Percentiles rank a stretch among this genome's conserved stretches.
Conservation (phyloP, 2,113 vertebrate genomes). For the Nematolebias whitei region DNA sequence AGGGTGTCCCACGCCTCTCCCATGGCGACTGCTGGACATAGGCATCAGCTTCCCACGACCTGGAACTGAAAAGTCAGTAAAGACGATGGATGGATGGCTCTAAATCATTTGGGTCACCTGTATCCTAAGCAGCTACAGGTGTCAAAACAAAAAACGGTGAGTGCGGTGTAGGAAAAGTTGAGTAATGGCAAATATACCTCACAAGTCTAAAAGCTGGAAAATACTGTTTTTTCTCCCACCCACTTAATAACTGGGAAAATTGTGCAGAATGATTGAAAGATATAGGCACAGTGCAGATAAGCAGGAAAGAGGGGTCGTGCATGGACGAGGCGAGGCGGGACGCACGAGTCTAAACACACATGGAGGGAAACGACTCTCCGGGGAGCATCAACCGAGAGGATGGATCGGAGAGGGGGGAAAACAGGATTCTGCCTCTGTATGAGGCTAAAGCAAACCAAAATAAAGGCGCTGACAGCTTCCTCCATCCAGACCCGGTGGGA, state of each 20-base stretch:
- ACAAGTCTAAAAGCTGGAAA: slow-evolving; percentile 48
- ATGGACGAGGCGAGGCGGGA: slow-evolving; percentile 44
- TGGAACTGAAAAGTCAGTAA: too few relatives aligned
- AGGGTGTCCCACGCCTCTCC: too few relatives aligned
- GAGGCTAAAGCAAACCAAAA: slow-evolving; percentile 68
- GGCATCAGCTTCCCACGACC: too few relatives aligned
- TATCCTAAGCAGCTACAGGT: slow-evolving; percentile 47
- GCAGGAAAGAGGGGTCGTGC: slow-evolving; percentile 63
- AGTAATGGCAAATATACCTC: slow-evolving; percentile 30
- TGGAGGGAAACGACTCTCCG: slow-evolving; percentile 45
- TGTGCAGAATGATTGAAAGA: slow-evolving; percentile 48
- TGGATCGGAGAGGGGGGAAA: slow-evolving; percentile 50
- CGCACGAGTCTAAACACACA: slow-evolving; percentile 42
- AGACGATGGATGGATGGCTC: too few relatives aligned
- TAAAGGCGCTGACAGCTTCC: slow-evolving; percentile 75
- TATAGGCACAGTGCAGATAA: slow-evolving; percentile 39
- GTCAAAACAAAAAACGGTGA: slow-evolving; percentile 25
- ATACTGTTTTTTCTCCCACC: slow-evolving; percentile 45
- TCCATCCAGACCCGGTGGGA: slow-evolving; percentile 64
- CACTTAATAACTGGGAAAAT: slow-evolving; percentile 16
- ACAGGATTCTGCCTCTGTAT: slow-evolving; percentile 70
- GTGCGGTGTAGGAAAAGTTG: slow-evolving; percentile 6
- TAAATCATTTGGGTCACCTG: neutral
- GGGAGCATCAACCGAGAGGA: slow-evolving; percentile 61
- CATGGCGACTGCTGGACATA: too few relatives aligned